Evolutionary conservation across 2,113 vertebrate genomes (phyloP), one percentile per base, ranked within the genome.

Genomic region (Macroglossus sobrinus): DNA sequence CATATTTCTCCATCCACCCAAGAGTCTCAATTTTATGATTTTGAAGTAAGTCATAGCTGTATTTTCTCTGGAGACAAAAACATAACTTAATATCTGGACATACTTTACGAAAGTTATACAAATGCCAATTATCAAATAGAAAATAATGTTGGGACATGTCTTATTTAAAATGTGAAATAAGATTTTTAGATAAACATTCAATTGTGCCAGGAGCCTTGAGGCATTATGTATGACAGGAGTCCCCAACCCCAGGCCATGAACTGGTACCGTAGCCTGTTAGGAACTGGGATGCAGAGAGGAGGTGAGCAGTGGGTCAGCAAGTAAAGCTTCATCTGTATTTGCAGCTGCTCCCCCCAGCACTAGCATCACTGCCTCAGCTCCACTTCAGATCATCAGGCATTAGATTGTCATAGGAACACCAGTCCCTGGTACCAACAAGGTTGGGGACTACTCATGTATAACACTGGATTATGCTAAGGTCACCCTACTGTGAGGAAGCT

Each of bases 71-170:
- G 13, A 50, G 26, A 86, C 69, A 63, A 72, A 94, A 82, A 30
- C 1, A 0, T 91, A 81, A 43, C 71, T 76, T 64, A 94, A 74
- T 45, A 95, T 71, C 15, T 59, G 43, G 75, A 79, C 40, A 92
- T 15, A 76, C 13, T 90, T 71, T 74, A 33, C 87, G 69, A 80
- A n/a, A 89, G 47, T 59, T 75, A 35, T 38, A 79, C 9, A 94
- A 95, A 85, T 72, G 26, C 57, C 96, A 94, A 71, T 26, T 79
- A 72, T 38, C 47, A 94, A 93, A 76, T 28, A 24, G n/a, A 63
- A 80, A 78, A 92, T 47, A 57, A 89, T 35, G 43, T 81, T 64
- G 57, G 43, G 26, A 53, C 0, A 21, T 35, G 63, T 50, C 68
- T 35, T 22, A 74, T 61, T 85, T 64, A 69, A 96, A 90, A 84